Evolutionary conservation across 2,888 invertebrate species (phyloP).

Genomic region (Tortrix viridana): DNA sequence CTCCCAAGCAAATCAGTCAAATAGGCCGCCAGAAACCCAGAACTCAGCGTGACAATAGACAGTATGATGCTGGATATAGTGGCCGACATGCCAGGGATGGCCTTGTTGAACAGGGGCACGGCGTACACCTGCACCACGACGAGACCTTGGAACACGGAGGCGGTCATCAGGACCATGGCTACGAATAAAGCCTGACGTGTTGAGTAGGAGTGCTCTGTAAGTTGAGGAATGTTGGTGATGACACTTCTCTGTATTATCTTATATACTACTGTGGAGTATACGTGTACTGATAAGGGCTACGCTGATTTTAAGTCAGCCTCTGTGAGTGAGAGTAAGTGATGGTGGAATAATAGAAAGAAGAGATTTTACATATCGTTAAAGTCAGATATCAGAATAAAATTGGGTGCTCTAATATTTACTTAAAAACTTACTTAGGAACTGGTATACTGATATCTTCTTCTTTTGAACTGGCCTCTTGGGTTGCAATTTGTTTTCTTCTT

Average conservation of each 20-base stretch:
- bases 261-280: no score
- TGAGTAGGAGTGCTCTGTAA: conserved; percentile 37
- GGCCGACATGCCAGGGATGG: conserved; percentile 47
- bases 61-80: conserved; percentile 47
- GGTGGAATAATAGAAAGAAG: no score
- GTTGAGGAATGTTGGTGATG: background rate
- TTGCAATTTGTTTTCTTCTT: conserved; percentile 15
- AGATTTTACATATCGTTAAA: no score
- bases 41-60: conserved; percentile 44
- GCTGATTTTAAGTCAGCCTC: no score
- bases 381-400: no score
- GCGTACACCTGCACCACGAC: conserved; percentile 50
- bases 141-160: conserved; percentile 49
- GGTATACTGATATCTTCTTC: conserved; percentile 27
- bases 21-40: conserved; percentile 45
- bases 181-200: conserved; percentile 36
- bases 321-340: no score
- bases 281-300: no score
- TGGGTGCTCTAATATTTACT: background rate
- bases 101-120: conserved; percentile 46
- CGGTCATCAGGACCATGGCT: conserved; percentile 21
- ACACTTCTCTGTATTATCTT: no score
- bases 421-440: conserved; percentile 38
- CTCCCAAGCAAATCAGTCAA: conserved; percentile 48
- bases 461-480: conserved; percentile 10